Evolutionary conservation across 2,797 vertebrate species (phyloP), one percentile per base, ranked within the genome.

Genomic region (Pseudochirops corinnae): DNA sequence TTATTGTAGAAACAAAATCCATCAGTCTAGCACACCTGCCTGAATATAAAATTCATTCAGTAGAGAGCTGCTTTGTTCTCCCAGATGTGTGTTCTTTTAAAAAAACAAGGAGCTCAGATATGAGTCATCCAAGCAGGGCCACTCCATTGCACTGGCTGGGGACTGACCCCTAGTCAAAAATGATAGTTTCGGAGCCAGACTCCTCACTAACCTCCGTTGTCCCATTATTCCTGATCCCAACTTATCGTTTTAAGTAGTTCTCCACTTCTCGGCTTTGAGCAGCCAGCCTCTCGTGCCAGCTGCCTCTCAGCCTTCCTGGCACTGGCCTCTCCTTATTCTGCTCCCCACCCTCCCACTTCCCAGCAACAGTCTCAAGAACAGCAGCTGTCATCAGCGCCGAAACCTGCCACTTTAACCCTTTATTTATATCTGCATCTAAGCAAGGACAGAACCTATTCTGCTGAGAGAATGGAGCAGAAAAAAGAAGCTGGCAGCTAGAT

Each of bases 41-140:
- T 53, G 96, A 90, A 96, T 93, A 50, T 95, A 92, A 93, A 96
- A 92, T 92, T 94, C 91, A 11, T 87, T 95, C 96, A 91, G 39
- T 46, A 93, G 93, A 94, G 39, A 91, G 53, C 3, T 92, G 4
- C 18, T 94, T 16, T 92, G 58, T 91, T 95, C 94, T 92, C 21
- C 46, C 50, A 60, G 92, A 94, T 52, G 33, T 94, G 9, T 92
- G 67, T 39, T 74, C 67, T 74, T 74, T 96, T 96, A 93, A 96
- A 96, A 53, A 53, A 95, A 92, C 92, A 94, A 94, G 67, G 7
- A 39, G 67, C 67, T 39, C 18, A 74, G 14, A 74, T 74, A 74
- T 74, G 67, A 74, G 67, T 74, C 67, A 74, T 39, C 67, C n/a
- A 24, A 39, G 5, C 39, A 39, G 67, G 67, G 67, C 67, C 39